Evolutionary conservation across 2,797 vertebrate genomes (phyloP).

Genomic region (Halcyon leucocephala): DNA sequence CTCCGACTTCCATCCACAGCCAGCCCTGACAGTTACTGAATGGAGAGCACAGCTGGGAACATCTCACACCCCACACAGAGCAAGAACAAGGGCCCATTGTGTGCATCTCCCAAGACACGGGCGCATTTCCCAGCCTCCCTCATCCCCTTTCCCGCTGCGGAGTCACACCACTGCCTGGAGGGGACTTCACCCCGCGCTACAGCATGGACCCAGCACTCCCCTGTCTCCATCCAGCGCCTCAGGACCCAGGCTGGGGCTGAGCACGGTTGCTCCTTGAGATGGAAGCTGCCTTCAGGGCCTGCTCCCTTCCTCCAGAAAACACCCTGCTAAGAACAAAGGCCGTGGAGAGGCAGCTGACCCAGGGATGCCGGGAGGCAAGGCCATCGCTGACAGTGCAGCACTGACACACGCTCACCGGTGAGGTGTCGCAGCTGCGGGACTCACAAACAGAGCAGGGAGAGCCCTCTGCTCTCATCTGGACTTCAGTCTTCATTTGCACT

Average conservation of each 20-base stretch:
- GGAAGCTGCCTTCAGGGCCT: background rate
- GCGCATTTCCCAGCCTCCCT: background rate
- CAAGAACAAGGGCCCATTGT: slow-evolving; percentile 18
- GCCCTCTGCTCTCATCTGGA: background rate
- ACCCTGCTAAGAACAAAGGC: background rate
- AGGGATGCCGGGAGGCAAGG: background rate
- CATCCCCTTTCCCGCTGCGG: background rate
- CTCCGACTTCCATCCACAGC: background rate
- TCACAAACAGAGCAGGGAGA: background rate
- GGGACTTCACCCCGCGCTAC: background rate
- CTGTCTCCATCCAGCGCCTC: background rate
- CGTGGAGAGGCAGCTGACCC: background rate
- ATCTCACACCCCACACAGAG: background rate
- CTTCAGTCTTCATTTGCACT: background rate
- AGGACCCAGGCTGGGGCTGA: background rate
- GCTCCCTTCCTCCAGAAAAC: background rate
- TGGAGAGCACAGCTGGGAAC: background rate
- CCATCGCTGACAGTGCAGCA: background rate
- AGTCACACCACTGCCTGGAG: background rate
- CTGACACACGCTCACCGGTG: background rate
- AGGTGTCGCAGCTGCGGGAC: background rate
- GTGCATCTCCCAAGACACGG: background rate
- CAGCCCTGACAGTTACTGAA: background rate
- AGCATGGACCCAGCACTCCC: background rate
- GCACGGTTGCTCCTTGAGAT: background rate